phyloP scores from a whole-genome alignment of 2,888 invertebrate genomes.

The Drosophila austrosaltans region DNA sequence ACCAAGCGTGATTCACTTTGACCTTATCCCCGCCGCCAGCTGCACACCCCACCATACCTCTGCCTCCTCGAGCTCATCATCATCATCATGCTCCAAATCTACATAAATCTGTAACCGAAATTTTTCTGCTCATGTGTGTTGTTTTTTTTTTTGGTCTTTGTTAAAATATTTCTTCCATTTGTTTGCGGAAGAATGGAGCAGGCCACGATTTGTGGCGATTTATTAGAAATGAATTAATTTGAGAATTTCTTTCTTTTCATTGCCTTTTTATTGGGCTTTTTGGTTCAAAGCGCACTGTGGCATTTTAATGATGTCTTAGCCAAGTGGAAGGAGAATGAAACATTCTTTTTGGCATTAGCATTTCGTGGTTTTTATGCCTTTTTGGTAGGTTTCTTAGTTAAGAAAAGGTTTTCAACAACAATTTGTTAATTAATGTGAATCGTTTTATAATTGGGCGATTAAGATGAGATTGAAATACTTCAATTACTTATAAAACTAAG shows the following conservation, averaged over 20 bases:
- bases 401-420: neutral
- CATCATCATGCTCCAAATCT: slow-evolving; percentile 74
- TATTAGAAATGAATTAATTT: slow-evolving; percentile 80
- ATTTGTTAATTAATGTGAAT: slow-evolving; percentile 7
- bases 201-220: slow-evolving; percentile 56
- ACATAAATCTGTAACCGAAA: slow-evolving; percentile 79
- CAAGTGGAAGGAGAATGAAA: slow-evolving; percentile 18
- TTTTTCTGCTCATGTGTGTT: slow-evolving; percentile 57
- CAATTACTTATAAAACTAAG: neutral
- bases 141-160: slow-evolving; percentile 63
- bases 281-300: slow-evolving; percentile 52
- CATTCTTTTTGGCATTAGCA: slow-evolving; percentile 63
- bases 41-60: slow-evolving; percentile 7
- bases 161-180: slow-evolving; percentile 61
- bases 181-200: slow-evolving; percentile 67
- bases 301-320: slow-evolving; percentile 71
- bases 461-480: neutral
- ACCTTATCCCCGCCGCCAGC: slow-evolving; percentile 51
- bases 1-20: slow-evolving; percentile 78
- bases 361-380: slow-evolving; percentile 60
- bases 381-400: slow-evolving; percentile 2
- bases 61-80: neutral
- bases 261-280: slow-evolving; percentile 3
- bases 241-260: slow-evolving; percentile 59
- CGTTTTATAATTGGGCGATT: neutral